Percentiles rank a stretch among this genome's conserved stretches.
Conservation (phyloP, 2,888 invertebrate genomes). For the Bembecia ichneumoniformis region DNA sequence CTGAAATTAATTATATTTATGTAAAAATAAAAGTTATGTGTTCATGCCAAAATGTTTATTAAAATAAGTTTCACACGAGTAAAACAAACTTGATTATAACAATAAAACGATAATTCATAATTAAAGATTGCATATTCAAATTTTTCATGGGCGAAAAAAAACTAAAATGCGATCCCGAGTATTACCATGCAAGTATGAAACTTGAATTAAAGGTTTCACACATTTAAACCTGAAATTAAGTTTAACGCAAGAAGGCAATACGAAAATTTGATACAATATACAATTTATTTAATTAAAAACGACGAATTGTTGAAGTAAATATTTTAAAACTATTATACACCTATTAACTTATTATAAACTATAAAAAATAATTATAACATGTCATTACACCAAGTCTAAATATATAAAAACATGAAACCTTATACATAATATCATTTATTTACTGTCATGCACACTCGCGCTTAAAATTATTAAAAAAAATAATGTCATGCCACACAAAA, state of each 20-base stretch:
- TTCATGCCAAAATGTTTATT: slow-evolving; percentile 54
- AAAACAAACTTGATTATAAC: slow-evolving; percentile 23
- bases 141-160: slow-evolving; percentile 59
- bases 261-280: slow-evolving; percentile 39
- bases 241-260: slow-evolving; percentile 56
- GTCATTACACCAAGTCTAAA: slow-evolving; percentile 38
- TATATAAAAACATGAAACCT: slow-evolving; percentile 24
- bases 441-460: slow-evolving; percentile 65
- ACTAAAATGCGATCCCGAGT: slow-evolving; percentile 63
- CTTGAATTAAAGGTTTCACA: slow-evolving; percentile 51
- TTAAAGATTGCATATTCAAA: slow-evolving; percentile 66
- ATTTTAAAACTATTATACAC: slow-evolving; percentile 33
- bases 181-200: slow-evolving; percentile 67
- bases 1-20: too few relatives aligned
- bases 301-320: slow-evolving; percentile 65
- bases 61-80: slow-evolving; percentile 35
- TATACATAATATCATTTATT: slow-evolving; percentile 13
- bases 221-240: slow-evolving; percentile 56
- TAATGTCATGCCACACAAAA: slow-evolving; percentile 64
- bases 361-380: slow-evolving; percentile 35
- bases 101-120: slow-evolving; percentile 22
- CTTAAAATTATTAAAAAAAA: slow-evolving; percentile 46
- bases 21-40: too few relatives aligned
- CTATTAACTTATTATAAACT: slow-evolving; percentile 23
- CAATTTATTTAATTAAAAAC: slow-evolving; percentile 17